These are phyloP conservation scores for Aleiodes alternator DNA, from an alignment of 2,888 invertebrate species.

Conservation along the genomic window DNA sequence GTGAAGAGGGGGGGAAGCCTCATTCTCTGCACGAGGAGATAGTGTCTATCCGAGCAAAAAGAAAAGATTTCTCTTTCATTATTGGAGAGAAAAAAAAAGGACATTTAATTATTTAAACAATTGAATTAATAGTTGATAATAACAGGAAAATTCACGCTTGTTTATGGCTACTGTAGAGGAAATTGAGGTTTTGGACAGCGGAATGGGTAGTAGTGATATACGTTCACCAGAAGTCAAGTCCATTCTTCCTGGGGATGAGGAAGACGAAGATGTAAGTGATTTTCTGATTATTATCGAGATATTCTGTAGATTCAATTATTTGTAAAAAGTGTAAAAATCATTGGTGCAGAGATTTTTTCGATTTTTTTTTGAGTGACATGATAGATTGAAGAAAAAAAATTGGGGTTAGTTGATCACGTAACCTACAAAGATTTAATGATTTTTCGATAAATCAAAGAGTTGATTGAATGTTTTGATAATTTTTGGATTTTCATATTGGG, in stretches of 20 bases:
- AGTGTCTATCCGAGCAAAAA: background rate
- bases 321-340: background rate
- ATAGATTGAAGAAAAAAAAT: too few species aligned
- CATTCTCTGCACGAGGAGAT: conserved; percentile 1
- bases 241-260: conserved; percentile 67
- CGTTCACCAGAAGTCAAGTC: conserved; percentile 71
- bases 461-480: too few species aligned
- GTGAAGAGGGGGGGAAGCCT: too few species aligned
- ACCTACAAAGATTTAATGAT: too few species aligned
- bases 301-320: background rate
- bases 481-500: too few species aligned
- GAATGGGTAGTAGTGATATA: conserved; percentile 71
- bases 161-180: conserved; percentile 70
- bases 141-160: conserved; percentile 28
- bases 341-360: background rate
- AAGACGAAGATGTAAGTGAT: conserved; percentile 67
- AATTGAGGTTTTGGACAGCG: conserved; percentile 67
- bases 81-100: conserved; percentile 34
- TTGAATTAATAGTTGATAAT: conserved; percentile 11
- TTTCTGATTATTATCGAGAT: background rate
- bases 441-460: too few species aligned
- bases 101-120: conserved; percentile 37
- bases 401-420: too few species aligned
- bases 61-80: background rate
- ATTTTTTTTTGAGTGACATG: too few species aligned